Percentiles rank a stretch among this genome's conserved stretches.
Evolutionary conservation across 2,888 invertebrate species (phyloP).

Genomic region (Drosophila dives): DNA sequence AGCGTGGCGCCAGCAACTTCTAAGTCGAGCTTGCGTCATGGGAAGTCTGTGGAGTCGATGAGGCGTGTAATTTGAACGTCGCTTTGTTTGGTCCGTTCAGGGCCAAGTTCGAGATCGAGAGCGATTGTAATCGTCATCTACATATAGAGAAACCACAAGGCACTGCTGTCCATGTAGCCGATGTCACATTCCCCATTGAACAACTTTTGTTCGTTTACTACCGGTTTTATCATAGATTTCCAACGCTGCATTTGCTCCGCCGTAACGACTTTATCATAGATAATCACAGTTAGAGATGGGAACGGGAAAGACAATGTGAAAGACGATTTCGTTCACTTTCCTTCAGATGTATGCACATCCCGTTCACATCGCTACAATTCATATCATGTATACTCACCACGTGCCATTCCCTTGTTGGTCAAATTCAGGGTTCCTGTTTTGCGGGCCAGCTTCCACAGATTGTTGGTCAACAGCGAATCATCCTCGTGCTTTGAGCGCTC

Average conservation of each 20-base stretch:
- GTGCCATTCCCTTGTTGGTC: constrained; percentile 89
- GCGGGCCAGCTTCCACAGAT: constrained; percentile 91
- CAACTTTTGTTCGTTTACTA: not conserved
- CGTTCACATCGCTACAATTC: not conserved
- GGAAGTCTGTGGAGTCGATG: constrained; percentile 41
- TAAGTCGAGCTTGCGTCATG: constrained; percentile 24
- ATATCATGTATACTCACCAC: constrained; percentile 86
- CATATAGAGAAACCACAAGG: constrained; percentile 65
- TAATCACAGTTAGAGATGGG: constrained; percentile 3
- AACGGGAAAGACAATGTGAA: not conserved
- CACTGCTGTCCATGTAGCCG: constrained; percentile 55
- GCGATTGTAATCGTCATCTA: constrained; percentile 53
- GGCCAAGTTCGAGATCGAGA: constrained; percentile 71
- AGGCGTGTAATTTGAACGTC: constrained; percentile 74
- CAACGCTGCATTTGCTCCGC: constrained; percentile 50
- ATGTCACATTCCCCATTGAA: not conserved
- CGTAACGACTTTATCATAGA: constrained; percentile 41
- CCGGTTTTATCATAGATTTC: constrained; percentile 34
- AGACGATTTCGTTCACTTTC: not conserved
- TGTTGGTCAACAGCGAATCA: constrained; percentile 88
- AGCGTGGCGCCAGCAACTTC: constrained; percentile 11
- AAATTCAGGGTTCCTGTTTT: constrained; percentile 93
- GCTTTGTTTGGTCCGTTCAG: constrained; percentile 62
- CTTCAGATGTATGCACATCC: not conserved
- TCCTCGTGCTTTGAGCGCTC: constrained; percentile 87